Evolutionary conservation across 2,113 vertebrate genomes (phyloP), one percentile per base, ranked within the genome.

Genomic region (Lucifuga dentata): DNA sequence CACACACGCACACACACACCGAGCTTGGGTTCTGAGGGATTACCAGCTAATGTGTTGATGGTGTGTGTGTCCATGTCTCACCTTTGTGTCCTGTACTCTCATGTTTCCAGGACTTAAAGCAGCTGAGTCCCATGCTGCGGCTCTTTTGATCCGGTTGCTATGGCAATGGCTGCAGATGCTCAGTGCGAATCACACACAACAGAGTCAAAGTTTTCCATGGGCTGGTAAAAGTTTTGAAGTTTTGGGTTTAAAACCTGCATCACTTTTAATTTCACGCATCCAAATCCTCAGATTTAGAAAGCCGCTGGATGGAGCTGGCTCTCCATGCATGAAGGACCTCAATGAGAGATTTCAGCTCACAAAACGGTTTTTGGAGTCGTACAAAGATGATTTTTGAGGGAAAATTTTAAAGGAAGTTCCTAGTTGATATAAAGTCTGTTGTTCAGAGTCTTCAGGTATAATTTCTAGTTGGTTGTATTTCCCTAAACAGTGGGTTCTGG

Each of bases 101-200:
- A 69, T 90, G 83, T 87, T 93, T 93, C 92, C 92, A 93, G 65
- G 92, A 93, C 88, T 93, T 93, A 72, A 93, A 93, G 88, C 92
- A 93, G 83, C 91, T 92, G 88, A 93, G 91, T 86, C 92, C 92
- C 92, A 93, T 93, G 64, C 89, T 93, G 90, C 80, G 80, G 73
- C 16, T 0, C 64, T 83, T 45, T 58, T 15, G 45, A 16, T 67
- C 57, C 5, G 7, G 36, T 67, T 19, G 19, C 36, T 71, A 5
- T 1, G 11, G 36, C 9, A 38, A 39, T 3, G 5, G 26, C 17
- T 35, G 36, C 7, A 38, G 55, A 58, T 38, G 51, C 39, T 63
- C 51, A 24, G 20, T 2, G 6, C 11, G 33, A 46, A 57, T 13
- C 21, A 23, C 8, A 67, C n/a, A 5, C 6, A 12, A 3, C 3